Evolutionary conservation across 2,888 invertebrate species (phyloP), one percentile per base, ranked within the genome.

Genomic region (Celastrina argiolus): DNA sequence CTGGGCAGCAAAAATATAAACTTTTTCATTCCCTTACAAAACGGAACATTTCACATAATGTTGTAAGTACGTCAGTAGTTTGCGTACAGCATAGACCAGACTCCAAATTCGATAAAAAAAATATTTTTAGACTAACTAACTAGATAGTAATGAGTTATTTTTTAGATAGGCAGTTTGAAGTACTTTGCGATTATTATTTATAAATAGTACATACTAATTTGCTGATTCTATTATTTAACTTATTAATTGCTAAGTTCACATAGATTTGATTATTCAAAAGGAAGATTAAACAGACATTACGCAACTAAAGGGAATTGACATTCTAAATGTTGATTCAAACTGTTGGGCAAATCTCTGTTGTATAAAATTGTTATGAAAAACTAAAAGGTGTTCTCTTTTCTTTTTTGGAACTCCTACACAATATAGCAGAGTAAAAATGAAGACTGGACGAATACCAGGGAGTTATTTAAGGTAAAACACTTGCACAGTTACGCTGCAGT

Each of bases 401-500:
- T 61, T 61, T 61, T 36, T 61, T 61, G 61, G 61, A 61, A 61
- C 61, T 61, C 36, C 61, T 61, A 61, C 56, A 26, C 59, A 59
- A 59, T 26, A 61, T 61, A 61, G 61, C 61, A 61, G 61, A 16
- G 36, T 61, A 34, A 36, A 61, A 61, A 39, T 39, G 61, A 61
- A 61, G 61, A 61, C 36, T 61, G 61, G 39, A 61, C 39, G 61
- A 36, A 61, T 39, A 61, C 61, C 34, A 61, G 61, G 61, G 61
- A 61, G 14, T 61, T 61, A 18, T 61, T 61, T 8, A 61, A 61
- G 61, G 61, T 61, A 61, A 61, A n/a, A 59, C 34, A 36, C 39
- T 36, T 36, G 39, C 22, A 61, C 12, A 39, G 22, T 61, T 61
- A 61, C 14, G 61, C 36, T 18, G 22, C 61, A 61, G 61, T 61